A percentile compares a stretch with the other conserved stretches of the same genome.
These are phyloP conservation scores for Orgyia antiqua DNA, from an alignment of 2,888 invertebrate genomes.

Conservation along the genomic window DNA sequence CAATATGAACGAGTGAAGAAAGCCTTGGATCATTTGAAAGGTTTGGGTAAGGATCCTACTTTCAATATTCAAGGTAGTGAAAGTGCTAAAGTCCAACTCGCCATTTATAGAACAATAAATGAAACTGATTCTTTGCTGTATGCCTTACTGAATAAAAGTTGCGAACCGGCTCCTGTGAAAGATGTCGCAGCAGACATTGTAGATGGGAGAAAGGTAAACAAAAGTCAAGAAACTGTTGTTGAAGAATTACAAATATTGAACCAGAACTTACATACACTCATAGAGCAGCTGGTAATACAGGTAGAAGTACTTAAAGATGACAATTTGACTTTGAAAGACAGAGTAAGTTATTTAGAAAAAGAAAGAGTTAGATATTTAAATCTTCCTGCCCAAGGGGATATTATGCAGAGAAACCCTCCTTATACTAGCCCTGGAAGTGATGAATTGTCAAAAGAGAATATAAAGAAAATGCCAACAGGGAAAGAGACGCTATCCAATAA, in stretches of 20 bases:
- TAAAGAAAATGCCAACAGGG: constrained; percentile 27
- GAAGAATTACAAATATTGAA: constrained; percentile 83
- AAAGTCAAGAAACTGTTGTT: constrained; percentile 79
- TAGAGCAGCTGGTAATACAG: constrained; percentile 80
- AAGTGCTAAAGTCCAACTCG: constrained; percentile 69
- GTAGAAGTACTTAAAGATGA: constrained; percentile 82
- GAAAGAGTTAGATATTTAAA: constrained; percentile 68
- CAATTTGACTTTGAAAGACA: constrained; percentile 77
- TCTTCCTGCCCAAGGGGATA: constrained; percentile 42
- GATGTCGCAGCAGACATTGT: not conserved
- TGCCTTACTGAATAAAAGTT: constrained; percentile 45
- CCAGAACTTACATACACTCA: constrained; percentile 73
- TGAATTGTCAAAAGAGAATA: constrained; percentile 25
- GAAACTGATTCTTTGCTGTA: constrained; percentile 81
- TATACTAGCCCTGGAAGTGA: constrained; percentile 26
- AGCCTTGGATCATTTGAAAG: constrained; percentile 66
- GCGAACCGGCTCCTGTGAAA: constrained; percentile 29
- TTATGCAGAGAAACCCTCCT: constrained; percentile 34
- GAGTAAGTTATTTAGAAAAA: constrained; percentile 75
- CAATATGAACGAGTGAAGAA: constrained; percentile 68
- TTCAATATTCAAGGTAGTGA: constrained; percentile 55
- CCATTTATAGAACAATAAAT: constrained; percentile 81
- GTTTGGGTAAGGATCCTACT: constrained; percentile 52
- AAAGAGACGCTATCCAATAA: constrained; percentile 23
- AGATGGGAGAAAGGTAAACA: constrained; percentile 44